Percentiles rank a stretch among this genome's conserved stretches.
These are phyloP conservation scores for Bhutanitis thaidina DNA, from an alignment of 2,888 invertebrate species.

Conservation along the genomic window DNA sequence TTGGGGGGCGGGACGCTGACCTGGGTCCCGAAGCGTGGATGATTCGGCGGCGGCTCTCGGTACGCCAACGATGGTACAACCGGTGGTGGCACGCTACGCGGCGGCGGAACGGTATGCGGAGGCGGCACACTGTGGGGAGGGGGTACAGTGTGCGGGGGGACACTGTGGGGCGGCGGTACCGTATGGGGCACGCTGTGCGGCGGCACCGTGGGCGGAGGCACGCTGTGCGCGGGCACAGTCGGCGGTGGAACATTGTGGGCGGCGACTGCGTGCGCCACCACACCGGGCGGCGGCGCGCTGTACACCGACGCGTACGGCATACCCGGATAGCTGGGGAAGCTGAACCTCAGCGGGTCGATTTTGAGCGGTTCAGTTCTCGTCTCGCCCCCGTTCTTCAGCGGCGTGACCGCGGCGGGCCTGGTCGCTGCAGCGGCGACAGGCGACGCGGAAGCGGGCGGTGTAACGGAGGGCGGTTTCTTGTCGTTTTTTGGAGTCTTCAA, in stretches of 20 bases:
- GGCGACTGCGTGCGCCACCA: conserved; percentile 26
- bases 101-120: conserved; percentile 31
- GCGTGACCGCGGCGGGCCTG: conserved; percentile 48
- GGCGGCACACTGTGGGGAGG: conserved; percentile 34
- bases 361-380: conserved; percentile 53
- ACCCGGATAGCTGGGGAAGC: conserved; percentile 50
- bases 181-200: conserved; percentile 26
- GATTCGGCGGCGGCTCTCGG: conserved; percentile 63
- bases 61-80: conserved; percentile 49
- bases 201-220: conserved; percentile 34
- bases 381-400: conserved; percentile 66
- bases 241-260: conserved; percentile 31
- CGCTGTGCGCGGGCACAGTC: conserved; percentile 23
- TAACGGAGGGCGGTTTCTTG: conserved; percentile 70
- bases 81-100: conserved; percentile 42
- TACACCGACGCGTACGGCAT: conserved; percentile 69
- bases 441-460: conserved; percentile 73
- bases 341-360: conserved; percentile 48
- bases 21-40: conserved; percentile 49
- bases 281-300: conserved; percentile 53
- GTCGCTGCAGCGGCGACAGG: conserved; percentile 54
- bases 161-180: conserved; percentile 33
- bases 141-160: conserved; percentile 37
- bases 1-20: conserved; percentile 65
- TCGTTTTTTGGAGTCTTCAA: conserved; percentile 76